Base-by-base conservation (phyloP, 2,113 vertebrate genomes). In the Apaloderma vittatum region DNA sequence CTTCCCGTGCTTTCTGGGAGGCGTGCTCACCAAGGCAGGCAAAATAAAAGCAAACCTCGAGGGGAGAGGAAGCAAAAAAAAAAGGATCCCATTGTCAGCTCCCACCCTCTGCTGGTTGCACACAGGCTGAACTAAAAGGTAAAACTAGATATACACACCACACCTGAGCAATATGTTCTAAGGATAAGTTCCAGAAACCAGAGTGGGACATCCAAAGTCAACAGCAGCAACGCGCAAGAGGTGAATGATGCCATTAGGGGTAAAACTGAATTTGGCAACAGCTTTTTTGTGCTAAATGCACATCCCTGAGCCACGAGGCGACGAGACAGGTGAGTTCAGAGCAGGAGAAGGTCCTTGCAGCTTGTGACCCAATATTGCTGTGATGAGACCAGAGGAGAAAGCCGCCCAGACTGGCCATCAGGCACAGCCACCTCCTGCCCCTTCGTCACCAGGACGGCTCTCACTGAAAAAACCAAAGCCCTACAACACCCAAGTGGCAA, bases 281-380 rank as follows among this genome's bases (percentile, higher is more conserved):
- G 45, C 4, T 32, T 76, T 76, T 54, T 37, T 43, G 51, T 26
- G n/a, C 46, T 62, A 22, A 37, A 32, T 1, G 24, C 15, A 6
- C 2, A 3, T n/a, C 54, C 48, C 65, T 11, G 21, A n/a, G 43
- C 34, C 3, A 0, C 15, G 7, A 32, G 49, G 34, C 0, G 5
- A 26, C 36, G 15, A 59, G 48, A 5, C 27, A 36, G 59, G 49
- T 7, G 32, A 79, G 37, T 16, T 74, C 76, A 54, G 59, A 72
- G 86, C 43, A 52, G 34, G 48, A 63, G n/a, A 51, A 66, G 79
- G 40, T 45, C 83, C 67, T 37, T 3, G 2, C 84, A 34, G 57
- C n/a, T 49, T 26, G 13, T 67, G 76, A 75, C 20, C 36, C 27
- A 4, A 3, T 5, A 27, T 0, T 40, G 84, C 55, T 17, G 74